Evolutionary conservation across 2,113 vertebrate genomes (phyloP).

Genomic region (Pseudorhombus dupliciocellatus): DNA sequence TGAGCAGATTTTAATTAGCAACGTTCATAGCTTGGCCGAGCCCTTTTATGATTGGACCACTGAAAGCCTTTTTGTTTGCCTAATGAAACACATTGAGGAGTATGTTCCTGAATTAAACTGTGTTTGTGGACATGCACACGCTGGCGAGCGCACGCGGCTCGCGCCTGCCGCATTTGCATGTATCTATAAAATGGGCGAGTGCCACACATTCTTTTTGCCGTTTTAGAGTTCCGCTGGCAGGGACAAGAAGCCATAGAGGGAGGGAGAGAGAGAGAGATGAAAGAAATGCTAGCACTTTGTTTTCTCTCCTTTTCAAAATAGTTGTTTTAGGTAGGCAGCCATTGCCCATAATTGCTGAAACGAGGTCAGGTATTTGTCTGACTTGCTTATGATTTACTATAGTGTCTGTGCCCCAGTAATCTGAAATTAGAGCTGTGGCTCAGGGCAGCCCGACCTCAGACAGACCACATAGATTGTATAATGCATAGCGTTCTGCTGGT

Average conservation of each 20-base stretch:
- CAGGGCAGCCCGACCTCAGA: slow-evolving; percentile 61
- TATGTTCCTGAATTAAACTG: slow-evolving; percentile 54
- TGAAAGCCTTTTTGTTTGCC: slow-evolving; percentile 78
- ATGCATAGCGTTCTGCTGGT: slow-evolving; percentile 58
- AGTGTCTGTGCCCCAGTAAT: slow-evolving; percentile 61
- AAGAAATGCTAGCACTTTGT: slow-evolving; percentile 62
- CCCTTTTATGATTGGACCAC: slow-evolving; percentile 76
- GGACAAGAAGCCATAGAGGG: slow-evolving; percentile 32
- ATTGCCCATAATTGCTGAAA: slow-evolving; percentile 70
- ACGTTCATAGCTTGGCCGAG: slow-evolving; percentile 75
- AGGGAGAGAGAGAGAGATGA: slow-evolving; percentile 54
- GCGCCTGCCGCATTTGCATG: slow-evolving; percentile 33
- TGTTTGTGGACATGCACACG: slow-evolving; percentile 36
- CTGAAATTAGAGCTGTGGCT: slow-evolving; percentile 69
- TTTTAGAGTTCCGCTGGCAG: slow-evolving; percentile 54
- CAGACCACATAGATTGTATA: slow-evolving; percentile 61
- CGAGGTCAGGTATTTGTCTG: slow-evolving; percentile 69
- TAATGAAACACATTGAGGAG: slow-evolving; percentile 75
- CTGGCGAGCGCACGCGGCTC: slow-evolving; percentile 2
- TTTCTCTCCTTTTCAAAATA: slow-evolving; percentile 64
- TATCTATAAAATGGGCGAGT: slow-evolving; percentile 43
- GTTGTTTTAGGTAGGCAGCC: slow-evolving; percentile 73
- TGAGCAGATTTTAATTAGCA: slow-evolving; percentile 78
- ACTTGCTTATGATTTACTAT: slow-evolving; percentile 62
- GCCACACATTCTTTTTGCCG: slow-evolving; percentile 42